Conservation (phyloP, 2,888 invertebrate species). For the Heteropelma amictum region DNA sequence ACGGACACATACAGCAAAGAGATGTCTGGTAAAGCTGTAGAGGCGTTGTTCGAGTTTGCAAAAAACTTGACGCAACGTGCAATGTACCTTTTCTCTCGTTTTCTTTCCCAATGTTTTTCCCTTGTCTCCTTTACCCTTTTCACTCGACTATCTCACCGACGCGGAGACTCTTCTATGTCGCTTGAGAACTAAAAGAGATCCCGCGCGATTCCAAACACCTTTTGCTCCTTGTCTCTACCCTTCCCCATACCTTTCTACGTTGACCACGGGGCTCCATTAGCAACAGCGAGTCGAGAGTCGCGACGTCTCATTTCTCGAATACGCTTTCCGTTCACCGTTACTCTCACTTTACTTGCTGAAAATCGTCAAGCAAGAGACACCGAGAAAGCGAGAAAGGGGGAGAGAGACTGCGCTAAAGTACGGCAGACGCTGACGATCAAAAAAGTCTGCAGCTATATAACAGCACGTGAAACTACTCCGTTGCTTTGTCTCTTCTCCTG, state of each 20-base stretch:
- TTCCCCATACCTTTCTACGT: slow-evolving; percentile 19
- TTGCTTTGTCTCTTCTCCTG: slow-evolving; percentile 15
- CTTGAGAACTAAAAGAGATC: slow-evolving; percentile 46
- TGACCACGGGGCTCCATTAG: slow-evolving; percentile 51
- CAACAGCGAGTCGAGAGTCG: slow-evolving; percentile 46
- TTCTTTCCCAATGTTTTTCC: slow-evolving; percentile 1
- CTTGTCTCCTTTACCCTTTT: neutral
- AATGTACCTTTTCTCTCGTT: slow-evolving; percentile 16
- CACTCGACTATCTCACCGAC: slow-evolving; percentile 9
- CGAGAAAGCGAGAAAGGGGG: slow-evolving; percentile 23
- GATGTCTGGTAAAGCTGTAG: slow-evolving; percentile 22
- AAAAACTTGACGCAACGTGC: slow-evolving; percentile 21
- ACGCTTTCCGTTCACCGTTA: slow-evolving; percentile 45
- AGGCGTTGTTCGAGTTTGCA: slow-evolving; percentile 14
- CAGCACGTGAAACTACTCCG: slow-evolving; percentile 41
- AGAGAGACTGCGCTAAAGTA: neutral
- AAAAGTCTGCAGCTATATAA: slow-evolving; percentile 25
- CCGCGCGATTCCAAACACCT: slow-evolving; percentile 54
- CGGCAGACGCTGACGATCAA: slow-evolving; percentile 16
- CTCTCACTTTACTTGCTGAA: slow-evolving; percentile 1
- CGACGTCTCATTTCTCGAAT: slow-evolving; percentile 65
- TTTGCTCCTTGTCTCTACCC: slow-evolving; percentile 1
- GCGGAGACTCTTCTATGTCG: slow-evolving; percentile 23
- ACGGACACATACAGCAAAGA: neutral
- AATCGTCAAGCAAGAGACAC: too few relatives aligned